These are phyloP conservation scores for Lagria hirta DNA, from an alignment of 2,888 invertebrate species.

Conservation along the genomic window DNA sequence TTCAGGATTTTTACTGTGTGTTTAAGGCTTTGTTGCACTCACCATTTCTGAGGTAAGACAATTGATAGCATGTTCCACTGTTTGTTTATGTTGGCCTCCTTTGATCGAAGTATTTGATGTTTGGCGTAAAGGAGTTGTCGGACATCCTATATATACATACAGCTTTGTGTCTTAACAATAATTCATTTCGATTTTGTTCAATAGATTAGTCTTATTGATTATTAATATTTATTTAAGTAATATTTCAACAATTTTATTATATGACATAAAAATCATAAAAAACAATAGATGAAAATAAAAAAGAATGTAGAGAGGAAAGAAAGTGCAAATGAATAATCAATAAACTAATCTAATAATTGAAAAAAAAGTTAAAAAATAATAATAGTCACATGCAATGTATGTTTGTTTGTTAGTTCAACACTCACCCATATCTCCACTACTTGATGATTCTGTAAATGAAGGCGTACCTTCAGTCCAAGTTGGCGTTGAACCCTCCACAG, in stretches of 20 bases:
- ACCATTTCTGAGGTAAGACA: slow-evolving; percentile 85
- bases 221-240: slow-evolving; percentile 32
- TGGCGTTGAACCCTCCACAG: slow-evolving; percentile 89
- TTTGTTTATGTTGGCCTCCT: slow-evolving; percentile 55
- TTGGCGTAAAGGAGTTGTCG: slow-evolving; percentile 60
- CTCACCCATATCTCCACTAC: slow-evolving; percentile 85
- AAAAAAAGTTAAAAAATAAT: slow-evolving; percentile 9
- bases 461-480: slow-evolving; percentile 99
- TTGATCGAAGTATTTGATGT: slow-evolving; percentile 56
- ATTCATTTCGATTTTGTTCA: slow-evolving; percentile 31
- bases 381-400: slow-evolving; percentile 12
- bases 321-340: slow-evolving; percentile 42
- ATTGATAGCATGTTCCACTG: slow-evolving; percentile 73
- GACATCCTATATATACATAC: slow-evolving; percentile 61
- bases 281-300: slow-evolving; percentile 24
- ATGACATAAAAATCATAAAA: slow-evolving; percentile 4
- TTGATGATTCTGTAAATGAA: slow-evolving; percentile 95
- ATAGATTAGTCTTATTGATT: slow-evolving; percentile 55
- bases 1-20: slow-evolving; percentile 16
- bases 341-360: slow-evolving; percentile 48
- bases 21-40: slow-evolving; percentile 56
- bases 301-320: slow-evolving; percentile 33
- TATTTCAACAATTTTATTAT: slow-evolving; percentile 35
- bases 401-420: slow-evolving; percentile 29
- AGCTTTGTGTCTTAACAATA: slow-evolving; percentile 30